Evolutionary conservation across 1,140 invertebrate species (phyloP).

Genomic region (Drosophila neocordata): DNA sequence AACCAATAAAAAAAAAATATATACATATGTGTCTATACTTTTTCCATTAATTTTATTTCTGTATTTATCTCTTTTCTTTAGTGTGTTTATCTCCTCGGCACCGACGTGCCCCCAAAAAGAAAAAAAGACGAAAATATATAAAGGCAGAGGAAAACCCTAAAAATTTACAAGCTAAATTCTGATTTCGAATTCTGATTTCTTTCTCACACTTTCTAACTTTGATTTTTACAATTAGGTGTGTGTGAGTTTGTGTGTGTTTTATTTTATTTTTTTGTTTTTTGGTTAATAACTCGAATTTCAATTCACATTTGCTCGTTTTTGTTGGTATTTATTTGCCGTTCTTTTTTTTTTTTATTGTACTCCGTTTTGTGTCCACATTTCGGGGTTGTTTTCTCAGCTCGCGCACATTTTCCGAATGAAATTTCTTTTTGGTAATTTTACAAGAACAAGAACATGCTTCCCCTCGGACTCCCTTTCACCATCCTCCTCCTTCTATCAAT

Average conservation of each 20-base stretch:
- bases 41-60: constrained; percentile 79
- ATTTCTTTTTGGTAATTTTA: constrained; percentile 80
- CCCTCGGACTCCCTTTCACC: constrained; percentile 33
- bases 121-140: not conserved
- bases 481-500: constrained; percentile 1
- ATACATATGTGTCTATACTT: constrained; percentile 50
- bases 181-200: constrained; percentile 57
- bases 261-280: constrained; percentile 32
- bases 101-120: constrained; percentile 24
- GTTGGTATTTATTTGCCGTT: constrained; percentile 54
- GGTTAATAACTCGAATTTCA: constrained; percentile 19
- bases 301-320: constrained; percentile 49
- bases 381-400: constrained; percentile 74
- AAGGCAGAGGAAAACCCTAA: constrained; percentile 36
- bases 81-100: constrained; percentile 67
- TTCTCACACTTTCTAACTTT: constrained; percentile 69
- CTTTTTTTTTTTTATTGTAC: constrained; percentile 41
- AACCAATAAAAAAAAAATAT: constrained; percentile 43
- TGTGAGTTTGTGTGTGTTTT: constrained; percentile 25
- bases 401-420: constrained; percentile 76
- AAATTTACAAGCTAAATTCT: constrained; percentile 78
- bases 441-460: constrained; percentile 70
- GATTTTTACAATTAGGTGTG: constrained; percentile 32
- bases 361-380: constrained; percentile 47
- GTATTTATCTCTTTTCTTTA: constrained; percentile 75